Conservation (phyloP, 1,140 invertebrate species). For the Platyura marginata region DNA sequence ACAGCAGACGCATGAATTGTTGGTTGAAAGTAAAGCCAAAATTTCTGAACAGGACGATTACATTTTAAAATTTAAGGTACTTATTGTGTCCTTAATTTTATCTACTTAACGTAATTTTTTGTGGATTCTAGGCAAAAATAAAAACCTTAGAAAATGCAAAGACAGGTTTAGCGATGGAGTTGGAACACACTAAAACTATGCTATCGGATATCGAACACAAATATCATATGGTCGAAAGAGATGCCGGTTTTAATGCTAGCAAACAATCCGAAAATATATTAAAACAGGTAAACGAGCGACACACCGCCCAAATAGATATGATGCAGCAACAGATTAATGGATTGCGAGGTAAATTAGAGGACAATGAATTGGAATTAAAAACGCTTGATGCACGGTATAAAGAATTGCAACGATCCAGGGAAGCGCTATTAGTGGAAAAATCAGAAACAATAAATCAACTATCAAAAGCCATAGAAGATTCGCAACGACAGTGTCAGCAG, state of each 20-base stretch:
- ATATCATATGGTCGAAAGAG: slow-evolving; percentile 16
- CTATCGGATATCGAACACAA: slow-evolving; percentile 16
- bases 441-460: slow-evolving; percentile 30
- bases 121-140: slow-evolving; percentile 8
- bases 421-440: slow-evolving; percentile 31
- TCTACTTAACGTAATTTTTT: not conserved
- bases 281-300: slow-evolving; percentile 15
- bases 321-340: slow-evolving; percentile 15
- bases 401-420: slow-evolving; percentile 29
- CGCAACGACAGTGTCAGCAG: slow-evolving; percentile 20
- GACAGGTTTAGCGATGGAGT: slow-evolving; percentile 10
- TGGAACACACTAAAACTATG: slow-evolving; percentile 14
- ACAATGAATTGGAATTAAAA: slow-evolving; percentile 31
- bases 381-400: slow-evolving; percentile 28
- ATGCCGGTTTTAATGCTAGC: slow-evolving; percentile 9
- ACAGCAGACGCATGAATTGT: slow-evolving; percentile 30
- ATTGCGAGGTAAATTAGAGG: slow-evolving; percentile 13
- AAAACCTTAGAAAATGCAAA: slow-evolving; percentile 15
- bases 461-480: slow-evolving; percentile 27
- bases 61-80: slow-evolving; percentile 13
- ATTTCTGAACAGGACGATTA: slow-evolving; percentile 17
- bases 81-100: not conserved
- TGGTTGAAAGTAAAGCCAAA: slow-evolving; percentile 23
- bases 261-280: slow-evolving; percentile 12
- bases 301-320: slow-evolving; percentile 15